Percentiles rank a stretch among this genome's conserved stretches.
phyloP scores from a whole-genome alignment of 2,113 vertebrate species.

The Ardeotis arabs region DNA sequence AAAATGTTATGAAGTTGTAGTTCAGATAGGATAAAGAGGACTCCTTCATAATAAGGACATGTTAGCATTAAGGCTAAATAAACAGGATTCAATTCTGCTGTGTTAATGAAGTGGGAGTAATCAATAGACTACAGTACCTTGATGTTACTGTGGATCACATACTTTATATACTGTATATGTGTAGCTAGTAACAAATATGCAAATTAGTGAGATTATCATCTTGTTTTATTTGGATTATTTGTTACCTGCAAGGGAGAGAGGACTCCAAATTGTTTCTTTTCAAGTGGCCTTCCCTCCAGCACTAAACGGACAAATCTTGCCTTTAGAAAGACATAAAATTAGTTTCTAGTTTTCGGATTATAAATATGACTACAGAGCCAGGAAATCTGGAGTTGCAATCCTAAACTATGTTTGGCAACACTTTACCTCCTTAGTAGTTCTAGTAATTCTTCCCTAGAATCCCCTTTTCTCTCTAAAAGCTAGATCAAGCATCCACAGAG shows the following conservation, averaged over 20 bases:
- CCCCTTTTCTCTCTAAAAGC: background rate
- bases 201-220: background rate
- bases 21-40: background rate
- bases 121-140: background rate
- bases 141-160: background rate
- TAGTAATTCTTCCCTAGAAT: background rate
- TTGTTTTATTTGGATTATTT: background rate
- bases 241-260: background rate
- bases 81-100: background rate
- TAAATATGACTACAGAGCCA: background rate
- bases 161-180: background rate
- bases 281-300: background rate
- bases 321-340: background rate
- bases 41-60: background rate
- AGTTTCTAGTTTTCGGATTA: background rate
- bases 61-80: background rate
- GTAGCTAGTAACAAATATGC: background rate
- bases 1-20: background rate
- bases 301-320: background rate
- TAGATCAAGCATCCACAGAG: background rate
- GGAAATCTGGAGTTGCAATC: background rate
- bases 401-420: background rate
- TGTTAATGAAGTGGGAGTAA: background rate
- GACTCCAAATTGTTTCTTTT: background rate
- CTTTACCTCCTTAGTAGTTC: background rate